Evolutionary conservation across 2,113 vertebrate genomes (phyloP), one percentile per base, ranked within the genome.

Genomic region (Ciconia maguari): DNA sequence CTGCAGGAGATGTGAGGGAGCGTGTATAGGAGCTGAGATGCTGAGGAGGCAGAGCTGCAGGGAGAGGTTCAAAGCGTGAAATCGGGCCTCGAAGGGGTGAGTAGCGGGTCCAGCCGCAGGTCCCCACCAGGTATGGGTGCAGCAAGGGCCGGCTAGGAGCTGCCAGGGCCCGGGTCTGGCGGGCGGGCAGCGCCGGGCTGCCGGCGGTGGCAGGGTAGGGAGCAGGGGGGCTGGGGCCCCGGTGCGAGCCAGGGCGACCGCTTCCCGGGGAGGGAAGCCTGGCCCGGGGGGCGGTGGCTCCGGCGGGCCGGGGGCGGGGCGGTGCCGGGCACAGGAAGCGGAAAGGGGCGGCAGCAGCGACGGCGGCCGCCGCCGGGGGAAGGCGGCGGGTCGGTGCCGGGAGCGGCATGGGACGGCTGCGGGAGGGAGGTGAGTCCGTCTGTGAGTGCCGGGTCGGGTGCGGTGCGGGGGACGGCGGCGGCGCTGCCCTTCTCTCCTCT

Each of bases 291-390:
- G 81, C 71, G 77, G 81, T 29, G 72, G 82, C 80, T 55, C 27
- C 34, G 25, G 46, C 42, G 10, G 75, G 34, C 26, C 34, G 3
- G 34, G 7, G 51, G 75, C 27, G 48, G 70, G 87, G 91, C 97
- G 83, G 96, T 65, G 91, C 94, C 82, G 77, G 87, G 87, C 64
- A 86, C 80, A 66, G 92, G 97, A 96, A 87, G 93, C 96, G 96
- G 97, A 66, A 97, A 95, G 95, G 92, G 90, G 85, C 94, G 46
- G 94, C 86, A 62, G 92, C 96, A 91, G 95, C 83, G 89, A 85
- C 80, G 90, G 89, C 90, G 83, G 94, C 94, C 64, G 69, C 94
- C 94, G 96, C 95, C 88, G 91, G 87, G 81, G 94, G 94, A 95
- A 96, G 97, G 97, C 91, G 70, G 84, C 62, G 79, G 66, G 72